Conservation (phyloP, 2,113 vertebrate species). For the Chaetodon trifascialis region DNA sequence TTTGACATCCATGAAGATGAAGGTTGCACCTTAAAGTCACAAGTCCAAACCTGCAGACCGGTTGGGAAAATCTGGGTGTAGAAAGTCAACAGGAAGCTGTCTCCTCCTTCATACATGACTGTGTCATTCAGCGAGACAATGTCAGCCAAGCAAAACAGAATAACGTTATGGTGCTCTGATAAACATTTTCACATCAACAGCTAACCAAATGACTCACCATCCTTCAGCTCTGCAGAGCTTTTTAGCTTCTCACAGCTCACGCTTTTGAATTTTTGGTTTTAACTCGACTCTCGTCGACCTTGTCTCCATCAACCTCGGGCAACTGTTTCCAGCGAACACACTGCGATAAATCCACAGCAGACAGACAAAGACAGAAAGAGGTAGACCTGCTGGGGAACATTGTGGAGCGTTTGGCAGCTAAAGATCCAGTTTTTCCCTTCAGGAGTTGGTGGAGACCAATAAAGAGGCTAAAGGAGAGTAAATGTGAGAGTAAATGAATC, state of each 20-base stretch:
- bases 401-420: neutral
- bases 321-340: no score
- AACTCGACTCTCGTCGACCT: neutral
- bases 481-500: no score
- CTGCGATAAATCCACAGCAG: neutral
- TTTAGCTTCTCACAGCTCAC: no score
- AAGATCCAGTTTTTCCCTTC: neutral
- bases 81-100: conserved; percentile 31
- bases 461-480: no score
- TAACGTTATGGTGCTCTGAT: neutral
- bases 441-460: neutral
- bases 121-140: neutral
- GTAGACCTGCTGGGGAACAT: no score
- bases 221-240: neutral
- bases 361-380: neutral
- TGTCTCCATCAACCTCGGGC: neutral
- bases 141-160: neutral
- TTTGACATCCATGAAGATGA: neutral
- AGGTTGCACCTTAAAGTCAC: conserved; percentile 12
- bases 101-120: neutral
- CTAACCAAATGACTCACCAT: neutral
- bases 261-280: neutral
- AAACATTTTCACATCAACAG: neutral
- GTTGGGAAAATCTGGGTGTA: conserved; percentile 9
- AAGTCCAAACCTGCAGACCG: conserved; percentile 25